Conservation (phyloP, 2,113 vertebrate genomes). For the Lucifuga dentata region DNA sequence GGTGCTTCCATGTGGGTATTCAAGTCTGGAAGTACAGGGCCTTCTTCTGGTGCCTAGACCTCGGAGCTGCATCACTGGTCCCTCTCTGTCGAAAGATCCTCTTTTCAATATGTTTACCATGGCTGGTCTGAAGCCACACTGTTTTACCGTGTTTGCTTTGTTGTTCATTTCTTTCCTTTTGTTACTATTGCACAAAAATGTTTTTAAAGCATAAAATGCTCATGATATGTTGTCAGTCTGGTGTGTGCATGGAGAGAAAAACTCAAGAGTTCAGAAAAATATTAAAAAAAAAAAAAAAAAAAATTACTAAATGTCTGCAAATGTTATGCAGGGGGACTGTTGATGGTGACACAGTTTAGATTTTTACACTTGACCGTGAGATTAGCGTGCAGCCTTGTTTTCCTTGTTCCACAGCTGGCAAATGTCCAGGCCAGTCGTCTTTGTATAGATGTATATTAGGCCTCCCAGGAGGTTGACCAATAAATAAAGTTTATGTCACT, state of each 20-base stretch:
- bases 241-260: conserved; percentile 89
- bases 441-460: conserved; percentile 87
- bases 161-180: conserved; percentile 72
- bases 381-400: conserved; percentile 84
- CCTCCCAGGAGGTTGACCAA: conserved; percentile 86
- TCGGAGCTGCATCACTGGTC: conserved; percentile 78
- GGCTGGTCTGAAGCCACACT: conserved; percentile 60
- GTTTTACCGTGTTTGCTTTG: conserved; percentile 67
- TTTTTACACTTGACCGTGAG: conserved; percentile 80
- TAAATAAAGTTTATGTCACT: conserved; percentile 85
- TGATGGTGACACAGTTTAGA: conserved; percentile 74
- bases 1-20: conserved; percentile 76
- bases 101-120: conserved; percentile 76
- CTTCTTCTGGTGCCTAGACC: conserved; percentile 81
- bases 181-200: conserved; percentile 83
- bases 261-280: conserved; percentile 49
- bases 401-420: conserved; percentile 81
- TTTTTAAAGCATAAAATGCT: conserved; percentile 79
- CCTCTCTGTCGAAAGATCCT: conserved; percentile 60
- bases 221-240: conserved; percentile 83
- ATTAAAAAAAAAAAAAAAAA: conserved; percentile 28
- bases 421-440: conserved; percentile 76
- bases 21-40: conserved; percentile 79
- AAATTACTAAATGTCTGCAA: conserved; percentile 81
- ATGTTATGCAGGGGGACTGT: conserved; percentile 80